Conservation (phyloP, 2,113 vertebrate genomes). For the Bombycilla garrulus region DNA sequence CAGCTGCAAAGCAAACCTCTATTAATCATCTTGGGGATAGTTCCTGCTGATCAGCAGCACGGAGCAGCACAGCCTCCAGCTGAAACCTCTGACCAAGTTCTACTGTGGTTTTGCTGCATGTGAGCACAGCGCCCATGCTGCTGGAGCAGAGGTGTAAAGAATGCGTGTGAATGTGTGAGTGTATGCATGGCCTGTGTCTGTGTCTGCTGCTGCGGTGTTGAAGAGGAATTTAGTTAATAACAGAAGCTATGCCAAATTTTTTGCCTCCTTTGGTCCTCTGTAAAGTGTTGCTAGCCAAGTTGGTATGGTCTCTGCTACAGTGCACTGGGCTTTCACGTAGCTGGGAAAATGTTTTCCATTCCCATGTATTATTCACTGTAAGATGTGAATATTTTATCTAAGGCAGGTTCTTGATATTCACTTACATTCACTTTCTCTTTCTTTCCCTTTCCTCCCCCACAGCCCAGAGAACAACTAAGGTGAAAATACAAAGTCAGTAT, state of each 20-base stretch:
- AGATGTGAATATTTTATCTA: constrained; percentile 7
- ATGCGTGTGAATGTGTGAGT: no score
- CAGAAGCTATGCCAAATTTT: background rate
- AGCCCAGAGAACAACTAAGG: background rate
- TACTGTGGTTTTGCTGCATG: accelerated
- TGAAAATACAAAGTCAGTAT: background rate
- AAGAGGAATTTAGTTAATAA: background rate
- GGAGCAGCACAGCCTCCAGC: background rate
- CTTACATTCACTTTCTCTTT: background rate
- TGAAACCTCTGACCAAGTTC: background rate
- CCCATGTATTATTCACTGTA: background rate
- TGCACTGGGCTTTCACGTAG: background rate
- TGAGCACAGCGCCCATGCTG: accelerated
- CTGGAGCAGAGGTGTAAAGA: background rate
- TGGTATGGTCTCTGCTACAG: background rate
- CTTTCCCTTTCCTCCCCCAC: background rate
- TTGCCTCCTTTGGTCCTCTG: background rate
- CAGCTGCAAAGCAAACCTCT: background rate
- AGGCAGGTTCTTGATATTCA: background rate
- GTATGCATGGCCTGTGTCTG: no score
- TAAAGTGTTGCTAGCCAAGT: background rate
- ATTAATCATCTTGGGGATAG: background rate
- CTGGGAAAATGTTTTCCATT: background rate
- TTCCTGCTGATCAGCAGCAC: background rate
- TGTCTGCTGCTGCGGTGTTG: background rate